Evolutionary conservation across 2,113 vertebrate genomes (phyloP).

Genomic region (Lamprologus callipterus): DNA sequence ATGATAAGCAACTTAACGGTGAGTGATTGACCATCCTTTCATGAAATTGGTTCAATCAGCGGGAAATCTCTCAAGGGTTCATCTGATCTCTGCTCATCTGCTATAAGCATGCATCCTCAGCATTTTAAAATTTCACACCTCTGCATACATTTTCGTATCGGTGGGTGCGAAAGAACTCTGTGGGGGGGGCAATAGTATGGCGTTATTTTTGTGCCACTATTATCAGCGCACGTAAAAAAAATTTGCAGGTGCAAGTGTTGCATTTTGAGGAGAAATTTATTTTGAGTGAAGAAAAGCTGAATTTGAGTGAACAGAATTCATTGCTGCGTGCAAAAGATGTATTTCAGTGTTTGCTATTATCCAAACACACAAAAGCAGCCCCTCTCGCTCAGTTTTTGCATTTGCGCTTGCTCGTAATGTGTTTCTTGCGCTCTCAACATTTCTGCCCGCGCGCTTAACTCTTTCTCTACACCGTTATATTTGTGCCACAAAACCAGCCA

Average conservation of each 20-base stretch:
- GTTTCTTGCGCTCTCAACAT: rapidly evolving
- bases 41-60: not conserved
- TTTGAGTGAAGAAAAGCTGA: rapidly evolving
- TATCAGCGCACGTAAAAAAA: rapidly evolving
- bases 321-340: rapidly evolving
- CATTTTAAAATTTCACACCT: not conserved
- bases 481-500: not conserved
- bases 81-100: not conserved
- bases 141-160: not conserved
- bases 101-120: not conserved
- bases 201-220: rapidly evolving
- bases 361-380: not conserved
- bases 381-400: too few species aligned
- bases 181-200: not conserved
- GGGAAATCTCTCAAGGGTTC: not conserved
- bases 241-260: not conserved
- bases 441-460: rapidly evolving
- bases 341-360: not conserved
- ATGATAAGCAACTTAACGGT: not conserved
- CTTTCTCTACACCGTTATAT: not conserved
- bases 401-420: rapidly evolving
- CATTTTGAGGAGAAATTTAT: not conserved
- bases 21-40: not conserved
- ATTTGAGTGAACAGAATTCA: too few species aligned
- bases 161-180: not conserved